Conservation (phyloP, 2,888 invertebrate species). For the Andrena chrysosceles region DNA sequence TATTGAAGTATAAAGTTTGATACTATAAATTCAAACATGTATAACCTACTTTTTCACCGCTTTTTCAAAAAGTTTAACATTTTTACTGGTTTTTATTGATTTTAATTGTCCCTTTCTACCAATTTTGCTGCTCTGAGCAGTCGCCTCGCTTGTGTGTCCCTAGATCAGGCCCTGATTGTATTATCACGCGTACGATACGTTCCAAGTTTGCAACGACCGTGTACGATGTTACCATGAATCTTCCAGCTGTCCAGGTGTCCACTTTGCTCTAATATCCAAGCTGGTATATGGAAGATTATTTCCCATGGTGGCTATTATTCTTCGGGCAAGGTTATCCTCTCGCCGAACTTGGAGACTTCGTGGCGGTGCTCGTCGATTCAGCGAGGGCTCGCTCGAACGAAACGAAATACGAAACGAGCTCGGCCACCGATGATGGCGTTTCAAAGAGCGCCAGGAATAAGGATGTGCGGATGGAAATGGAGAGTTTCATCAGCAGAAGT, state of each 20-base stretch:
- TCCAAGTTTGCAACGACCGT: neutral
- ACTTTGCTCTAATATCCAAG: constrained; percentile 25
- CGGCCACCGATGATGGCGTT: neutral
- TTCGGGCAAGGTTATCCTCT: neutral
- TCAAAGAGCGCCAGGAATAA: constrained; percentile 39
- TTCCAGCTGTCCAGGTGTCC: constrained; percentile 2
- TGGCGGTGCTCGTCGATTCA: neutral
- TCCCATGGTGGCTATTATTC: constrained; percentile 11
- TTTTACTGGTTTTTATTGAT: too few species aligned
- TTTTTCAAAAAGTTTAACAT: too few species aligned
- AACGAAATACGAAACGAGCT: neutral
- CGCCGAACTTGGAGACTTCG: neutral
- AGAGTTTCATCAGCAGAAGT: constrained; percentile 75
- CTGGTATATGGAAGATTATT: constrained; percentile 24
- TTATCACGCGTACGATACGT: too few species aligned
- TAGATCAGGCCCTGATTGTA: too few species aligned
- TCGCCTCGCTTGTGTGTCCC: too few species aligned
- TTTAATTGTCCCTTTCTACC: too few species aligned
- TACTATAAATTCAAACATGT: too few species aligned
- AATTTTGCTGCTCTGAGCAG: too few species aligned
- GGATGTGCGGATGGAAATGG: constrained; percentile 70
- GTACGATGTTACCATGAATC: constrained; percentile 7
- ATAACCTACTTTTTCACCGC: too few species aligned
- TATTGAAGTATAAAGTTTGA: too few species aligned
- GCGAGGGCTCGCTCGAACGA: neutral